A percentile compares a stretch with the other conserved stretches of the same genome.
Evolutionary conservation across 2,113 vertebrate genomes (phyloP).

Genomic region (Silurus meridionalis): DNA sequence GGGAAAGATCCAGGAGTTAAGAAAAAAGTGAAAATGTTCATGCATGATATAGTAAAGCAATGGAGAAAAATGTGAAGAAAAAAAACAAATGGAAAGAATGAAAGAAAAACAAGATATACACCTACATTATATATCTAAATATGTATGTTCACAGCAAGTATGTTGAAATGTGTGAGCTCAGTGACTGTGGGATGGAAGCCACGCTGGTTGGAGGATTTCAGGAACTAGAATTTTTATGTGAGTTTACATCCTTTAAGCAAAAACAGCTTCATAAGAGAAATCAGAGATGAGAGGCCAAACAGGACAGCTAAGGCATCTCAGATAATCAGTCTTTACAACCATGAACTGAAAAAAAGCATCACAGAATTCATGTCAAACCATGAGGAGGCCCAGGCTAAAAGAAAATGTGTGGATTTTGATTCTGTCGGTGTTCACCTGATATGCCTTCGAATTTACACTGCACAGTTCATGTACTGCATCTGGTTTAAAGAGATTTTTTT

Average conservation of each 20-base stretch:
- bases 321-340: not conserved
- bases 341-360: not conserved
- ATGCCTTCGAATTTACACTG: not conserved
- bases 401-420: not conserved
- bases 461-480: not conserved
- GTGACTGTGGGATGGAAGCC: too few species aligned
- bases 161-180: too few species aligned
- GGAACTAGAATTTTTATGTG: too few species aligned
- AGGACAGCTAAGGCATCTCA: not conserved
- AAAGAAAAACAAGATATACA: not conserved
- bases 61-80: not conserved
- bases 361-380: not conserved
- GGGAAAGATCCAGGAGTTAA: constrained; percentile 36
- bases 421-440: not conserved
- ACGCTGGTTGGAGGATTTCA: too few species aligned
- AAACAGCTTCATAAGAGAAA: too few species aligned
- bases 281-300: not conserved
- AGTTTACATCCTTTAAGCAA: too few species aligned
- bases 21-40: not conserved
- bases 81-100: not conserved
- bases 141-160: too few species aligned
- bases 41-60: not conserved
- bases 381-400: not conserved
- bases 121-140: not conserved
- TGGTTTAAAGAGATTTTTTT: not conserved